A percentile compares a stretch with the other conserved stretches of the same genome.
Conservation (phyloP, 1,140 invertebrate genomes). For the Cryptotermes secundus region DNA sequence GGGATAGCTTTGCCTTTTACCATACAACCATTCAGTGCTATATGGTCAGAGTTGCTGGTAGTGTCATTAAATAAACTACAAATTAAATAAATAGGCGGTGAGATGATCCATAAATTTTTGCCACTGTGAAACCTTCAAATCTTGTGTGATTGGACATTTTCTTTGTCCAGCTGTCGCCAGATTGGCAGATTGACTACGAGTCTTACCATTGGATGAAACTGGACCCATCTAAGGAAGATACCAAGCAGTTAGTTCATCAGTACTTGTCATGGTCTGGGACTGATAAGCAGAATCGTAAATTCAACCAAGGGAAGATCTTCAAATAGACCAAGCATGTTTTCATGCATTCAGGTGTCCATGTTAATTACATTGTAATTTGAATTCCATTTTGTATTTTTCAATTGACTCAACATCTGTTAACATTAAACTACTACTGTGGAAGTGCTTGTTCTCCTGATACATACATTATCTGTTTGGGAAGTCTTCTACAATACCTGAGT, state of each 20-base stretch:
- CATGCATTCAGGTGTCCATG: neutral
- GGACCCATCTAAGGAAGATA: constrained; percentile 76
- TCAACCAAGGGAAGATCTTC: constrained; percentile 99
- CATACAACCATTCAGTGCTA: too few relatives aligned
- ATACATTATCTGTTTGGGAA: neutral
- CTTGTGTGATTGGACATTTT: too few relatives aligned
- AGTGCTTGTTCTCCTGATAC: neutral
- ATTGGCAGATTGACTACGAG: constrained; percentile 98
- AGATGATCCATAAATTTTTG: too few relatives aligned
- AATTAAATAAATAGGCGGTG: too few relatives aligned
- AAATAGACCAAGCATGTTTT: constrained; percentile 65
- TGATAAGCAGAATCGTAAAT: constrained; percentile 86
- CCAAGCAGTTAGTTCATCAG: constrained; percentile 87
- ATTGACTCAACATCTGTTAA: neutral
- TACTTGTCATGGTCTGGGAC: constrained; percentile 91
- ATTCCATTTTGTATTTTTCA: neutral
- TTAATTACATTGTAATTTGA: neutral
- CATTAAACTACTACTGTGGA: neutral
- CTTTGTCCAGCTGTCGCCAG: constrained; percentile 76
- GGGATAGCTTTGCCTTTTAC: too few relatives aligned
- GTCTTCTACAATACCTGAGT: neutral
- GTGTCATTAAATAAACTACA: too few relatives aligned
- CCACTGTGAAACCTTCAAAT: too few relatives aligned
- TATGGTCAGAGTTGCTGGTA: too few relatives aligned
- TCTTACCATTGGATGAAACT: constrained; percentile 96